Evolutionary conservation across 2,888 invertebrate genomes (phyloP).

Genomic region (Lycocerus yunnanus): DNA sequence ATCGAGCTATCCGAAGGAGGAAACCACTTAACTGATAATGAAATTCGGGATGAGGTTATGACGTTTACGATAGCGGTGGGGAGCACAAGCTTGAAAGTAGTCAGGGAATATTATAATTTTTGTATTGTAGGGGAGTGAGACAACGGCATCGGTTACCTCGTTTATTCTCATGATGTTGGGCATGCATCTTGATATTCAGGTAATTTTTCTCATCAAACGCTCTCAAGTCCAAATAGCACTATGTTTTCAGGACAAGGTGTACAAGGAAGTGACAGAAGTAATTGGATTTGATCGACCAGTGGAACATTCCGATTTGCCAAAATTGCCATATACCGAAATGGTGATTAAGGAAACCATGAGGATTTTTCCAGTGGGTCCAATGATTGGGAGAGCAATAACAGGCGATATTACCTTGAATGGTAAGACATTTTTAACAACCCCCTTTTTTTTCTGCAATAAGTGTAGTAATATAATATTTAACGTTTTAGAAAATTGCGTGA

Average conservation of each 20-base stretch:
- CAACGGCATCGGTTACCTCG: slow-evolving; percentile 40
- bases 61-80: slow-evolving; percentile 30
- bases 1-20: slow-evolving; percentile 42
- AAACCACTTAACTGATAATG: slow-evolving; percentile 18
- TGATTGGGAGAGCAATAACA: slow-evolving; percentile 11
- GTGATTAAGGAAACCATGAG: slow-evolving; percentile 33
- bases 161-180: slow-evolving; percentile 42
- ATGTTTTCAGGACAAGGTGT: slow-evolving; percentile 16
- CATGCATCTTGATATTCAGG: slow-evolving; percentile 42
- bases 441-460: too few relatives aligned
- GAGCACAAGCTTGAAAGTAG: neutral
- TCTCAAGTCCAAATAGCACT: neutral
- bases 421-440: too few relatives aligned
- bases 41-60: slow-evolving; percentile 32
- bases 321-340: slow-evolving; percentile 28
- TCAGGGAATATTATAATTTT: neutral
- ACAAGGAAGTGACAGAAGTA: slow-evolving; percentile 27
- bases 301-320: slow-evolving; percentile 14
- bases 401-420: slow-evolving; percentile 23
- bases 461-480: too few relatives aligned
- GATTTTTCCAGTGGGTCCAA: slow-evolving; percentile 25
- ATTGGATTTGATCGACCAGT: slow-evolving; percentile 13
- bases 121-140: slow-evolving; percentile 42
- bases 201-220: slow-evolving; percentile 1
- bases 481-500: neutral